These are phyloP conservation scores for Helicoverpa assulta DNA, from an alignment of 2,888 invertebrate genomes.

Conservation along the genomic window DNA sequence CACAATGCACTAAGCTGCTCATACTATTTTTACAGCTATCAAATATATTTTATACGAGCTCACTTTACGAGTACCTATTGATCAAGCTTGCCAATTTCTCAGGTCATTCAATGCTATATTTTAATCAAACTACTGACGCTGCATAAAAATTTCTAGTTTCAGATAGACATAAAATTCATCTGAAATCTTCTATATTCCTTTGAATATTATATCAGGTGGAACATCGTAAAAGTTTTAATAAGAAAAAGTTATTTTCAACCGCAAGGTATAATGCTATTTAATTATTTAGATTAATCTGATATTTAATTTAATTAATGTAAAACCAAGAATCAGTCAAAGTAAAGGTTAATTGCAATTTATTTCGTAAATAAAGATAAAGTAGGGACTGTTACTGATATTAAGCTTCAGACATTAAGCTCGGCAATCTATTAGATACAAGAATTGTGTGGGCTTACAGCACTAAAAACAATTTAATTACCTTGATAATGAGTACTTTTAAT, in stretches of 20 bases:
- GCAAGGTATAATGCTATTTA: neutral
- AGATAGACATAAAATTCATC: slow-evolving; percentile 11
- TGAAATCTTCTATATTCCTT: slow-evolving; percentile 6
- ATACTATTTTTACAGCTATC: slow-evolving; percentile 5
- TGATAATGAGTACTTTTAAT: neutral
- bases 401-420: slow-evolving; percentile 17
- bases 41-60: neutral
- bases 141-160: slow-evolving; percentile 34
- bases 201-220: slow-evolving; percentile 19
- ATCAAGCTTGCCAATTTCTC: slow-evolving; percentile 13
- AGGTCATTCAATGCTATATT: slow-evolving; percentile 13
- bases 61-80: slow-evolving; percentile 6
- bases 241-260: slow-evolving; percentile 1
- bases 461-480: slow-evolving; percentile 14
- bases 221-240: slow-evolving; percentile 31
- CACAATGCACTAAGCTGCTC: neutral
- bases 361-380: slow-evolving; percentile 38
- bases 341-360: slow-evolving; percentile 22
- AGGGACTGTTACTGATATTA: slow-evolving; percentile 19
- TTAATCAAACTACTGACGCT: slow-evolving; percentile 32
- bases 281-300: neutral
- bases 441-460: neutral
- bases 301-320: slow-evolving; percentile 5
- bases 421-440: slow-evolving; percentile 16
- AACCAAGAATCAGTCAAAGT: slow-evolving; percentile 18